Evolutionary conservation across 2,113 vertebrate species (phyloP).

Genomic region (Lophotis ruficrista): DNA sequence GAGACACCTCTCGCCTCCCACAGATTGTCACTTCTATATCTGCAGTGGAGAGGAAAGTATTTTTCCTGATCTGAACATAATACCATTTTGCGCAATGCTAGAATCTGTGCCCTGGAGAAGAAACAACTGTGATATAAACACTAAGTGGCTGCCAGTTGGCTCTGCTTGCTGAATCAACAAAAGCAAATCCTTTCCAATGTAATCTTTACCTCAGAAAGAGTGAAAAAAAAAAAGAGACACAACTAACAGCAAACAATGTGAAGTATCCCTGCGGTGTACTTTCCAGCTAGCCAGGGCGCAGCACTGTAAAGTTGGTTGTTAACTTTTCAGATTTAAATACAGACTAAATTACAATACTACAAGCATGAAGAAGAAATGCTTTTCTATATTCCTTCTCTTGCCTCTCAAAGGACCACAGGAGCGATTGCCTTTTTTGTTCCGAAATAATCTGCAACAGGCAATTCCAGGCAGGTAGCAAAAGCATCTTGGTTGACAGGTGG

Average conservation of each 20-base stretch:
- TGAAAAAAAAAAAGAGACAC: not conserved
- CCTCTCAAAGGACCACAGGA: not conserved
- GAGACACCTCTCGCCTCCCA: not conserved
- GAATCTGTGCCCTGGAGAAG: not conserved
- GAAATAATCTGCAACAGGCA: not conserved
- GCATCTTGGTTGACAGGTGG: not conserved
- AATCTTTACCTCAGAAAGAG: not conserved
- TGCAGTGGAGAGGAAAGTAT: not conserved
- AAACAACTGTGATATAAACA: not conserved
- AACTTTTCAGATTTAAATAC: not conserved
- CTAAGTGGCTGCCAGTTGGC: not conserved
- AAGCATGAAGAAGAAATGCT: not conserved
- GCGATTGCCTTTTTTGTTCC: not conserved
- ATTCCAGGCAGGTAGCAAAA: not conserved
- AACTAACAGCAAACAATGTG: not conserved
- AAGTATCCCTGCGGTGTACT: not conserved
- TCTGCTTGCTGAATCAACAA: conserved; percentile 3
- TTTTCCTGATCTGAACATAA: not conserved
- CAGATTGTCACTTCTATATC: not conserved
- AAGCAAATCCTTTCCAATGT: not conserved
- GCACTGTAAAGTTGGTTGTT: not conserved
- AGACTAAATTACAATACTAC: not conserved
- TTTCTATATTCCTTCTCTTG: not conserved
- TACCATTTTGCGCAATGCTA: not conserved
- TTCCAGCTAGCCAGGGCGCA: not conserved